Percentiles rank a stretch among this genome's conserved stretches.
These are phyloP conservation scores for Myrmecophaga tridactyla DNA, from an alignment of 2,113 vertebrate species.

Conservation along the genomic window DNA sequence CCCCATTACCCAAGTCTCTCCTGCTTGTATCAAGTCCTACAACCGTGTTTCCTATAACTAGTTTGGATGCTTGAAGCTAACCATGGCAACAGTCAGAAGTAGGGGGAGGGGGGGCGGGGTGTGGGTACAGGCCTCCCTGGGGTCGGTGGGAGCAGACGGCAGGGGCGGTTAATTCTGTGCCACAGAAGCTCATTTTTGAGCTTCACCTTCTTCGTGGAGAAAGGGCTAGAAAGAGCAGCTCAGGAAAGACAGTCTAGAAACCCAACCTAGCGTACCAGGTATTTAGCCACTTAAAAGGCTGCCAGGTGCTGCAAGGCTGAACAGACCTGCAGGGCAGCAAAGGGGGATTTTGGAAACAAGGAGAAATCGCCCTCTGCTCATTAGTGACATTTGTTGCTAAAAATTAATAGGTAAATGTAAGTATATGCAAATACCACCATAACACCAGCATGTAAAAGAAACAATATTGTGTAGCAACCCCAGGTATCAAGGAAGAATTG, in stretches of 20 bases:
- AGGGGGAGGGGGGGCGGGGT: neutral
- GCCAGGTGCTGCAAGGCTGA: rapidly evolving
- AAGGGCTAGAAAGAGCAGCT: neutral
- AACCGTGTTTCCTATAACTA: neutral
- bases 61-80: slow-evolving; percentile 36
- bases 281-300: rapidly evolving
- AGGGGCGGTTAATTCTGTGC: neutral
- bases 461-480: rapidly evolving
- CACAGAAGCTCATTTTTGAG: neutral
- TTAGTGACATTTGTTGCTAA: neutral
- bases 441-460: rapidly evolving
- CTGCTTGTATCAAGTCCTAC: neutral
- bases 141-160: neutral
- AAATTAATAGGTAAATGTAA: rapidly evolving
- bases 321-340: rapidly evolving
- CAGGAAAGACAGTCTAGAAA: neutral
- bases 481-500: rapidly evolving
- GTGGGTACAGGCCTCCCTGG: neutral
- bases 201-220: neutral
- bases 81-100: slow-evolving; percentile 65
- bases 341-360: no score
- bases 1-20: neutral
- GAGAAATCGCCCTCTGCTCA: neutral
- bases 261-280: neutral
- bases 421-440: neutral